These are phyloP conservation scores for Andricus grossulariae DNA, from an alignment of 1,140 invertebrate genomes.

Conservation along the genomic window DNA sequence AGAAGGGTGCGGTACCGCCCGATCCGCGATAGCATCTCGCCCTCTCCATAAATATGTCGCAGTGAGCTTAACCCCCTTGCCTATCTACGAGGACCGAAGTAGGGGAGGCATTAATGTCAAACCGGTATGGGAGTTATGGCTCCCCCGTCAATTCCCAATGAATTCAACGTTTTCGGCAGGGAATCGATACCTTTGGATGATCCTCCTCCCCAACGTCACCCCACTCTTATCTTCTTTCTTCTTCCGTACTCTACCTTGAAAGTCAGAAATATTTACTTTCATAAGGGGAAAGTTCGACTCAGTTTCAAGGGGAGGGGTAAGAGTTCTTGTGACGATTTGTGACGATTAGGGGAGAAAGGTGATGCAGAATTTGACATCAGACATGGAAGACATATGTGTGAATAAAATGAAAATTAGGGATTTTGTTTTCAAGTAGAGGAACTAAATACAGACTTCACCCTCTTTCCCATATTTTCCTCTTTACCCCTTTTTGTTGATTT, in stretches of 20 bases:
- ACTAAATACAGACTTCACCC: too few relatives aligned
- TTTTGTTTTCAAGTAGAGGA: too few relatives aligned
- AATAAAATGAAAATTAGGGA: too few relatives aligned
- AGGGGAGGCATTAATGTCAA: slow-evolving; percentile 76
- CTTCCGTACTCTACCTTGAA: neutral
- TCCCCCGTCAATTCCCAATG: slow-evolving; percentile 77
- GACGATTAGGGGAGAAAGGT: too few relatives aligned
- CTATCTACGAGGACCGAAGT: slow-evolving; percentile 62
- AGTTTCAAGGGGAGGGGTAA: too few relatives aligned
- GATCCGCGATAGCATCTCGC: slow-evolving; percentile 73
- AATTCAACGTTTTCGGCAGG: slow-evolving; percentile 74
- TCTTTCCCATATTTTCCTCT: too few relatives aligned
- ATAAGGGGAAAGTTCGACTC: too few relatives aligned
- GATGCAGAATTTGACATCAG: too few relatives aligned
- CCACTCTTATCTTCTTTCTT: slow-evolving; percentile 44
- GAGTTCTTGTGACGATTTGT: too few relatives aligned
- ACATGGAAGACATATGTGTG: too few relatives aligned
- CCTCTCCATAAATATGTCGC: slow-evolving; percentile 77
- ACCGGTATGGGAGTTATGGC: slow-evolving; percentile 75
- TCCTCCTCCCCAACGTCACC: neutral
- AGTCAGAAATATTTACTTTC: too few relatives aligned
- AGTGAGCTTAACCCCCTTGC: slow-evolving; percentile 74
- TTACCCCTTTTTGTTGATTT: too few relatives aligned
- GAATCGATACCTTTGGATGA: slow-evolving; percentile 71
- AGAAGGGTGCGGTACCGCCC: slow-evolving; percentile 66